Percentiles rank a stretch among this genome's conserved stretches.
Conservation (phyloP, 53 echinoderm and acorn worm genomes). For the Patiria pectinifera region DNA sequence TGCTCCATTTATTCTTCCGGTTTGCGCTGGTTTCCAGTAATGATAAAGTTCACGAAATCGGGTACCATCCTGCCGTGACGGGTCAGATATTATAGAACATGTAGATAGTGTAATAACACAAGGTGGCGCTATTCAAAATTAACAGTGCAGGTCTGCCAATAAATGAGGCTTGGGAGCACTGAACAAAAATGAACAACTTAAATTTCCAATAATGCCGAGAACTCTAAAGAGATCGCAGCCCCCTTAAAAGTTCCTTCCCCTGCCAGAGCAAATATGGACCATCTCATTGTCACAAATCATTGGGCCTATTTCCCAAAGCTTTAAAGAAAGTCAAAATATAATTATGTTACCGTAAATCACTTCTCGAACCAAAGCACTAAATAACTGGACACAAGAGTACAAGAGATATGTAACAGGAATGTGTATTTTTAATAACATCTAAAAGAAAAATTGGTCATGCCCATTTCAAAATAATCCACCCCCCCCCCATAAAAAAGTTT, state of each 20-base stretch:
- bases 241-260: neutral
- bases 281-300: too few species aligned
- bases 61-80: neutral
- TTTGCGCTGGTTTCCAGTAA: neutral
- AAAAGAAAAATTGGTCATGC: neutral
- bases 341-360: too few species aligned
- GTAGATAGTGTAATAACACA: constrained; percentile 25
- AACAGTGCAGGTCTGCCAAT: neutral
- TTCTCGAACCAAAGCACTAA: too few species aligned
- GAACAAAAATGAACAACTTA: neutral
- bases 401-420: neutral
- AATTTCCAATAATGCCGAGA: too few species aligned
- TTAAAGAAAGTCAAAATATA: too few species aligned
- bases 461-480: neutral
- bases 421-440: neutral
- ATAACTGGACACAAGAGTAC: too few species aligned
- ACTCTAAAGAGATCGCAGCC: neutral
- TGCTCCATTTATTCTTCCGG: neutral
- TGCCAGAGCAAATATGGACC: too few species aligned
- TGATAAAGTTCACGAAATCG: neutral
- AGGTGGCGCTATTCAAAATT: constrained; percentile 19
- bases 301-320: too few species aligned
- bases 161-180: neutral
- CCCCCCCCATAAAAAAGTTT: too few species aligned
- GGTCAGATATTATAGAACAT: neutral